Conservation (phyloP, 2,113 vertebrate genomes). For the Ia io region DNA sequence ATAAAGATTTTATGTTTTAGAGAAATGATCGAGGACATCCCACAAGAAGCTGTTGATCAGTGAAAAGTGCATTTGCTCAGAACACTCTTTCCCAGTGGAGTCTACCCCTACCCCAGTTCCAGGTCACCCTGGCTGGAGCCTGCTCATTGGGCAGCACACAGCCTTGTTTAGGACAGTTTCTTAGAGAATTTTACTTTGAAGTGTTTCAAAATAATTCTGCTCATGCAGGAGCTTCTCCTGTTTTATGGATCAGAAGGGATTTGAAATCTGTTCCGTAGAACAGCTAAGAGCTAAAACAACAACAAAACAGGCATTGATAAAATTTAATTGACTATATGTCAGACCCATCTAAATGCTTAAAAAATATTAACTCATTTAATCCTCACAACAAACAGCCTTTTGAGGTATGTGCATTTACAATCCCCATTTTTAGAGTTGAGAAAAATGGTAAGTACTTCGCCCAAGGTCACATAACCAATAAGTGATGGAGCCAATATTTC, state of each 20-base stretch:
- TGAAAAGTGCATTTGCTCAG: slow-evolving; percentile 61
- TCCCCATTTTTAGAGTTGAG: not conserved
- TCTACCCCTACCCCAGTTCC: not conserved
- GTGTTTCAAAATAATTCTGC: slow-evolving; percentile 24
- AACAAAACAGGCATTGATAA: not conserved
- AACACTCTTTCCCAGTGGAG: slow-evolving; percentile 19
- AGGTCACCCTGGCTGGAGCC: not conserved
- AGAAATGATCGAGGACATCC: slow-evolving; percentile 1
- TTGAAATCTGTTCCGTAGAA: slow-evolving; percentile 19
- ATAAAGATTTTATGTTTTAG: slow-evolving; percentile 56
- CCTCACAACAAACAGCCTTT: not conserved
- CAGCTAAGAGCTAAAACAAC: not conserved
- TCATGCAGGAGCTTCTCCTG: not conserved
- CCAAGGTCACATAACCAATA: not conserved
- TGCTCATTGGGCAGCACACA: not conserved
- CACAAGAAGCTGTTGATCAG: slow-evolving; percentile 56
- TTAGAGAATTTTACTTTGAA: slow-evolving; percentile 4
- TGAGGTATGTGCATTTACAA: not conserved
- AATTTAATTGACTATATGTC: not conserved
- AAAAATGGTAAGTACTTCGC: not conserved
- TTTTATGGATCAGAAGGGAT: slow-evolving; percentile 13
- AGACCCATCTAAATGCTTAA: not conserved
- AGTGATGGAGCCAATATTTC: not conserved
- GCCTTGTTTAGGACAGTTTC: not conserved
- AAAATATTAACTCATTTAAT: not conserved